These are phyloP conservation scores for Acleris holmiana DNA, from an alignment of 2,888 invertebrate genomes.

Conservation along the genomic window DNA sequence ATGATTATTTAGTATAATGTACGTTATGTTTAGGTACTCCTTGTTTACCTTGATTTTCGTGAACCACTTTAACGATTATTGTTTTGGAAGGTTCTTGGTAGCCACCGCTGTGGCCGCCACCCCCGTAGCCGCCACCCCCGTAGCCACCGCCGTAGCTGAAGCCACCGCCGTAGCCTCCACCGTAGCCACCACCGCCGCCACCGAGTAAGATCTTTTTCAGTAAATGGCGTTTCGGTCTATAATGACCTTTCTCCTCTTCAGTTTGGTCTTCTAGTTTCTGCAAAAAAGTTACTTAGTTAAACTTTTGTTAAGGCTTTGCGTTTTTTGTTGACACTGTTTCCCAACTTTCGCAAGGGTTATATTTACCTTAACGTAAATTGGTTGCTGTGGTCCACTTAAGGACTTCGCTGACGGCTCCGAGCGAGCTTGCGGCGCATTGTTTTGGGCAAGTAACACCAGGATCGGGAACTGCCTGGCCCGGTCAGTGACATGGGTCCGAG, in stretches of 20 bases:
- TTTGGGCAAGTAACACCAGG: slow-evolving; percentile 64
- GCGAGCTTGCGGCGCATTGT: slow-evolving; percentile 50
- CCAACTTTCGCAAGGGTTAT: slow-evolving; percentile 13
- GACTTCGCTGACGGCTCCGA: slow-evolving; percentile 65
- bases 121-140: slow-evolving; percentile 38
- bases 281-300: not conserved
- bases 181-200: slow-evolving; percentile 45
- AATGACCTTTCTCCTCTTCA: slow-evolving; percentile 45
- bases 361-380: slow-evolving; percentile 75
- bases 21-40: too few relatives aligned
- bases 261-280: slow-evolving; percentile 76
- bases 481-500: slow-evolving; percentile 63
- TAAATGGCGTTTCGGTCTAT: slow-evolving; percentile 64
- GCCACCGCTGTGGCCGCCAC: slow-evolving; percentile 44
- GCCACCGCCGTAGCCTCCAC: slow-evolving; percentile 50
- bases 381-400: slow-evolving; percentile 59
- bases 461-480: slow-evolving; percentile 75
- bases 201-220: slow-evolving; percentile 53
- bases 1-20: too few relatives aligned
- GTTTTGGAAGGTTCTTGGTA: slow-evolving; percentile 59
- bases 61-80: slow-evolving; percentile 54
- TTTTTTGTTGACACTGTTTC: too few relatives aligned
- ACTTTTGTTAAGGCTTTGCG: too few relatives aligned
- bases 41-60: slow-evolving; percentile 52
- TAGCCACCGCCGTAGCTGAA: slow-evolving; percentile 49